These are phyloP conservation scores for Muntiacus reevesi DNA, from an alignment of 2,113 vertebrate species.

Conservation along the genomic window DNA sequence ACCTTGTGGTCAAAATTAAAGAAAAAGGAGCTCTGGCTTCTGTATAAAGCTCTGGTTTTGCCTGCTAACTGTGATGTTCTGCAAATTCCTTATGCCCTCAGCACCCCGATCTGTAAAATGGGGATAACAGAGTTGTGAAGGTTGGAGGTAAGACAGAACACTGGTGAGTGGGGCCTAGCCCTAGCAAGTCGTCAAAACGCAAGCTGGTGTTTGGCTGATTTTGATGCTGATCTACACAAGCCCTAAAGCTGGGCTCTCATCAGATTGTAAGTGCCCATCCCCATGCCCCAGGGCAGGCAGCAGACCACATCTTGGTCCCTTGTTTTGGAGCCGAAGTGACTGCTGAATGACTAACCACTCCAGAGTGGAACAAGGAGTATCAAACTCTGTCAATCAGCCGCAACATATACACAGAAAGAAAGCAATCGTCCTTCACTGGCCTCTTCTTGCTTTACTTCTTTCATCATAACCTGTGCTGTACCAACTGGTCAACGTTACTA, in stretches of 20 bases:
- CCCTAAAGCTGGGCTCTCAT: not conserved
- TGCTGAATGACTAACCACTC: not conserved
- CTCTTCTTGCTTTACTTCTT: slow-evolving; percentile 8
- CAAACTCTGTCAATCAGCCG: not conserved
- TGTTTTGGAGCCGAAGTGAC: not conserved
- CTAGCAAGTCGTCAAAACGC: not conserved
- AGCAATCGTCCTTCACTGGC: not conserved
- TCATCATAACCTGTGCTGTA: not conserved
- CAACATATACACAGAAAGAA: not conserved
- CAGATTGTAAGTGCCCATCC: not conserved
- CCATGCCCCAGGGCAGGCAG: not conserved
- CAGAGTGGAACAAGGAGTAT: not conserved
- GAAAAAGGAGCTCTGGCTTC: not conserved
- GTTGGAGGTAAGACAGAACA: not conserved
- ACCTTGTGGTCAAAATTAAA: not conserved
- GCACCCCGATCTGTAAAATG: not conserved
- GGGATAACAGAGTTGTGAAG: not conserved
- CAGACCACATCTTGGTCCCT: not conserved
- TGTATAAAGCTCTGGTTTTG: not conserved
- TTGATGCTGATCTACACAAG: not conserved
- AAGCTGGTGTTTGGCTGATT: not conserved
- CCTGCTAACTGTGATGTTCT: not conserved
- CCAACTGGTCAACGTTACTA: not conserved
- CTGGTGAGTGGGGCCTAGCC: not conserved
- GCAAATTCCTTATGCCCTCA: not conserved